phyloP scores from a whole-genome alignment of 2,113 vertebrate species.

The Nycticorax nycticorax region DNA sequence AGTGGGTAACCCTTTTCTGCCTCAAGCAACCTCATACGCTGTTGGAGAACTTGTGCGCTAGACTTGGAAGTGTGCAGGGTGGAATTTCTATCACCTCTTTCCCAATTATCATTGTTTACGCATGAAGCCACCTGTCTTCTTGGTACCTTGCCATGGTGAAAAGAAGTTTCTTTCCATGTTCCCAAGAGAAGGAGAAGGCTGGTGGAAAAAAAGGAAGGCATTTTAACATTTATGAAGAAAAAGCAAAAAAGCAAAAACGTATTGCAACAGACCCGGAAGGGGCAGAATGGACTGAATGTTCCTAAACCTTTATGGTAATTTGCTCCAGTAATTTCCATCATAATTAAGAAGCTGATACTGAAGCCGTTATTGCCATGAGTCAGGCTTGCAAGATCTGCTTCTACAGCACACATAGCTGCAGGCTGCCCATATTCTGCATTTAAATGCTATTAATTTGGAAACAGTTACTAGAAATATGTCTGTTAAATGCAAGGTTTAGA shows the following conservation, averaged over 20 bases:
- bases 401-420: conserved; percentile 23
- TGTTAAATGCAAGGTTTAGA: conserved; percentile 26
- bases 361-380: conserved; percentile 46
- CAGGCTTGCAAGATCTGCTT: conserved; percentile 42
- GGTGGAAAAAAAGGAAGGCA: not conserved
- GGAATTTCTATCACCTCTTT: conserved; percentile 62
- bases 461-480: conserved; percentile 7
- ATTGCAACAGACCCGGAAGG: conserved; percentile 54
- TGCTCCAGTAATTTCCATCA: conserved; percentile 58
- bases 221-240: conserved; percentile 55
- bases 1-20: not conserved
- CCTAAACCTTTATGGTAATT: conserved; percentile 64
- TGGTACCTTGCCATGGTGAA: conserved; percentile 55
- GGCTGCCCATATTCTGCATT: conserved; percentile 32
- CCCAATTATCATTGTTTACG: conserved; percentile 28
- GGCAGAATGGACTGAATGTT: conserved; percentile 67
- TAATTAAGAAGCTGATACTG: conserved; percentile 42
- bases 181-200: conserved; percentile 10
- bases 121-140: conserved; percentile 62
- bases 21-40: not conserved
- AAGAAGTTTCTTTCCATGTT: conserved; percentile 2
- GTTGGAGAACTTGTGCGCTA: not conserved
- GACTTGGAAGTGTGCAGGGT: conserved; percentile 20
- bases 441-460: conserved; percentile 45
- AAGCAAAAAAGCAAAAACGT: conserved; percentile 45